Conservation (phyloP, 2,113 vertebrate genomes). For the Heterotis niloticus region DNA sequence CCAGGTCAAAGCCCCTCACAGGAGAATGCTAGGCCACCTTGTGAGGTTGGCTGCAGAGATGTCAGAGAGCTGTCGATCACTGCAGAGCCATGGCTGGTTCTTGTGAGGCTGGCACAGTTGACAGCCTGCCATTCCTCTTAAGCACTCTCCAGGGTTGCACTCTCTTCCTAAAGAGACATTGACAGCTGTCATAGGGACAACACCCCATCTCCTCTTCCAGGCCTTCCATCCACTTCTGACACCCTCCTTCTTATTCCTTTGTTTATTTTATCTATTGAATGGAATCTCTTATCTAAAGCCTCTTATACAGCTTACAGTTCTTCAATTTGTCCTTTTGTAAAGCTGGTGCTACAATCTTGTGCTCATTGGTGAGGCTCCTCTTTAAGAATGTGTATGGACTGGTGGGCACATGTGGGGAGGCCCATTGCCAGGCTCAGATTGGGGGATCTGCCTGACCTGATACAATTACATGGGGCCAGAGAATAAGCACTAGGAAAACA, state of each 20-base stretch:
- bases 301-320: too few species aligned
- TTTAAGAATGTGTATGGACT: neutral
- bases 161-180: constrained; percentile 24
- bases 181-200: constrained; percentile 27
- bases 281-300: too few species aligned
- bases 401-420: neutral
- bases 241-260: too few species aligned
- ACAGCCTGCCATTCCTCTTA: constrained; percentile 51
- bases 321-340: too few species aligned
- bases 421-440: too few species aligned
- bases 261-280: too few species aligned
- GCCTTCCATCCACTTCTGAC: too few species aligned
- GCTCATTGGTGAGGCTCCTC: neutral
- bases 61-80: constrained; percentile 58
- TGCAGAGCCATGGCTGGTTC: constrained; percentile 43
- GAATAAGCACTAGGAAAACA: too few species aligned
- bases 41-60: constrained; percentile 57
- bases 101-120: constrained; percentile 50
- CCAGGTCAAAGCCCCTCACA: constrained; percentile 47
- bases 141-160: constrained; percentile 26
- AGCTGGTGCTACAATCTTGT: neutral
- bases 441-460: too few species aligned
- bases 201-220: too few species aligned
- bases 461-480: too few species aligned
- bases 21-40: constrained; percentile 41